Conservation (phyloP, 92 coral and sea anemone species). For the Epizoanthus scotinus region DNA sequence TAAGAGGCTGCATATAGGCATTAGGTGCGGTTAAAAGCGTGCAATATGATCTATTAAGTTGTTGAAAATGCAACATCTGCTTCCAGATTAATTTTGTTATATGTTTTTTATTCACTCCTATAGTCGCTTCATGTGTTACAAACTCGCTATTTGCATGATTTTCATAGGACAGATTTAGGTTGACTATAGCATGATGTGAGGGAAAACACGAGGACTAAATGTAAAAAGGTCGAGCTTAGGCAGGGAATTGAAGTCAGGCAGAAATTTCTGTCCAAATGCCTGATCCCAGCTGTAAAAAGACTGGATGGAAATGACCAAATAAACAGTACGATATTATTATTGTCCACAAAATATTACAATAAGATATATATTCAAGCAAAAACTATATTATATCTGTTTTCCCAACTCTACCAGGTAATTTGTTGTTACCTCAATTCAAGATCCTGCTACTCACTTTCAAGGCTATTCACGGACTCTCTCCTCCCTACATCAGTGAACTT, state of each 20-base stretch:
- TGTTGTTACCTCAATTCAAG: too few relatives aligned
- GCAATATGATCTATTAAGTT: slow-evolving; percentile 7
- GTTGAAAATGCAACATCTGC: background rate
- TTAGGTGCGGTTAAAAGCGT: background rate
- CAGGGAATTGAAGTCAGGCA: slow-evolving; percentile 23
- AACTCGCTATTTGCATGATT: slow-evolving; percentile 4
- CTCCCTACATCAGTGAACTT: too few relatives aligned
- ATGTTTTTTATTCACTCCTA: background rate
- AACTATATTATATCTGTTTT: too few relatives aligned
- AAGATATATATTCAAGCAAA: too few relatives aligned
- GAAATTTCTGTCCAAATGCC: background rate
- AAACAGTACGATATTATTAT: slow-evolving; percentile 12
- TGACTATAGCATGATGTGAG: slow-evolving; percentile 16
- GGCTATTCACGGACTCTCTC: too few relatives aligned
- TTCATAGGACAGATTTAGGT: slow-evolving; percentile 13
- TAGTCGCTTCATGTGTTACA: background rate
- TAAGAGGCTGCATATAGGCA: too few relatives aligned
- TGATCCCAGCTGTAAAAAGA: background rate
- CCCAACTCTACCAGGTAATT: too few relatives aligned
- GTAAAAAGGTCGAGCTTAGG: background rate
- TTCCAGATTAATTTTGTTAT: too few relatives aligned
- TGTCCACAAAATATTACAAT: background rate
- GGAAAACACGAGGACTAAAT: slow-evolving; percentile 14
- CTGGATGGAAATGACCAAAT: slow-evolving; percentile 1
- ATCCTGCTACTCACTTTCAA: too few relatives aligned